Evolutionary conservation across 2,113 vertebrate genomes (phyloP).

Genomic region (Bothrops jararaca): DNA sequence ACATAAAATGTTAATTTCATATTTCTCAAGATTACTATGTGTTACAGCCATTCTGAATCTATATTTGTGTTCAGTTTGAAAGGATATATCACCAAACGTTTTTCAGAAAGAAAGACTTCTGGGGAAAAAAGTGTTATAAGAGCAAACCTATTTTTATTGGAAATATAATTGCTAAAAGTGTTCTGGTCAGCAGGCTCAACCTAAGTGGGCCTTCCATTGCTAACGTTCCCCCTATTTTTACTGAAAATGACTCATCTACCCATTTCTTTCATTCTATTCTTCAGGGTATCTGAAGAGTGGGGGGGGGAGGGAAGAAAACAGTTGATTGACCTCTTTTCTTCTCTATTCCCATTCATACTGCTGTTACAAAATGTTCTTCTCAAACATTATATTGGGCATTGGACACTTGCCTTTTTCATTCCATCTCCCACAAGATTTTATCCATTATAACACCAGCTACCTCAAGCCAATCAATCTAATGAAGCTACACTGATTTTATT

Average conservation of each 20-base stretch:
- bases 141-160: not conserved
- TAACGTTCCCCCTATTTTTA: not conserved
- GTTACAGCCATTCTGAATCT: not conserved
- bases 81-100: not conserved
- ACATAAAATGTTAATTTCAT: not conserved
- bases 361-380: not conserved
- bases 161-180: constrained; percentile 5
- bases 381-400: not conserved
- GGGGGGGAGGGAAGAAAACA: accelerated
- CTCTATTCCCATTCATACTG: not conserved
- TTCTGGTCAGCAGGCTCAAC: not conserved
- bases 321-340: not conserved
- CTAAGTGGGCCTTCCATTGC: too few relatives aligned
- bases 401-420: not conserved
- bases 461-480: not conserved
- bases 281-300: not conserved
- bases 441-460: not conserved
- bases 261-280: not conserved
- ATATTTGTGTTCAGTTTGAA: not conserved
- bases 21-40: not conserved
- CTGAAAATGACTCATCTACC: not conserved
- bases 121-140: not conserved
- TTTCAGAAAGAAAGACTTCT: not conserved
- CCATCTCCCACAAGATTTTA: not conserved
- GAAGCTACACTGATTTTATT: too few relatives aligned